These are phyloP conservation scores for Tamias sibiricus DNA, from an alignment of 2,113 vertebrate genomes.

Conservation along the genomic window DNA sequence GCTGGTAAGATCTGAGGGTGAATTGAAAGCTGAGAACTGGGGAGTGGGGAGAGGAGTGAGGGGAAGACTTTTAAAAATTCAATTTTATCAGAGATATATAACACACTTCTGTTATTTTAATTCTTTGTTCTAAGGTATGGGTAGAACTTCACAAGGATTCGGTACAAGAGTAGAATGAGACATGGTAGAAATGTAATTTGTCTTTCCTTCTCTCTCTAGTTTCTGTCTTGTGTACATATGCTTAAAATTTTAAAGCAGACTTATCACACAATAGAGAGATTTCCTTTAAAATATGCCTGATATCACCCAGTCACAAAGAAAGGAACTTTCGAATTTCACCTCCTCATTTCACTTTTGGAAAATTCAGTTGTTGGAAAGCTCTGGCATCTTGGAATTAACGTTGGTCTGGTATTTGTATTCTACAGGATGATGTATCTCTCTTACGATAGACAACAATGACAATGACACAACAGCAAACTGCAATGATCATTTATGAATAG, in stretches of 20 bases:
- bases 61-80: background rate
- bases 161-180: background rate
- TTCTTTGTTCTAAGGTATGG: background rate
- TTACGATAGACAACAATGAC: background rate
- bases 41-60: too few species aligned
- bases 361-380: background rate
- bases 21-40: background rate
- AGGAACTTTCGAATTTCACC: background rate
- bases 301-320: background rate
- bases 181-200: background rate
- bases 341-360: background rate
- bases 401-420: background rate
- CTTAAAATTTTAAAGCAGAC: constrained; percentile 7
- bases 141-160: background rate
- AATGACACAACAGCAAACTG: background rate
- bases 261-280: background rate
- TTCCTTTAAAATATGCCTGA: background rate
- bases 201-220: background rate
- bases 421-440: background rate
- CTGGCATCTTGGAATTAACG: background rate
- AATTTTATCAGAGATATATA: background rate
- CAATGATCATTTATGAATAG: background rate
- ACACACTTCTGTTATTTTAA: background rate
- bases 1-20: background rate
- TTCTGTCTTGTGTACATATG: background rate